A percentile compares a stretch with the other conserved stretches of the same genome.
phyloP scores from a whole-genome alignment of 2,797 vertebrate genomes.

The Acridotheres tristis region DNA sequence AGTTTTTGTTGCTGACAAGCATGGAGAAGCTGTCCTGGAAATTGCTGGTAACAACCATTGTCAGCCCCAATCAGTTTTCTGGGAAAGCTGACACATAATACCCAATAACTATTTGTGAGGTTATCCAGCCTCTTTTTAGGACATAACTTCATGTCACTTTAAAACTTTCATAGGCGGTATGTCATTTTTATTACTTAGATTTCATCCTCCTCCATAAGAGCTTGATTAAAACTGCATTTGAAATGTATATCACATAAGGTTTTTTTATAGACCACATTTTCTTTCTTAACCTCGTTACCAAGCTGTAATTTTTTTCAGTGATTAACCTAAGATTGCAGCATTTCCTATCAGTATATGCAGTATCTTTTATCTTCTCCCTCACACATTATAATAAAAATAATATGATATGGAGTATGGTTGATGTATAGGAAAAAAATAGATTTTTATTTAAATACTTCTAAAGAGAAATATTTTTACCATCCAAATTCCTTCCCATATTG shows the following conservation, averaged over 20 bases:
- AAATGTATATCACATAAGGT: constrained; percentile 43
- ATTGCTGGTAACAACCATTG: background rate
- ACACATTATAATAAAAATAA: background rate
- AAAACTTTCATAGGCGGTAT: constrained; percentile 3
- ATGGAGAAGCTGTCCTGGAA: background rate
- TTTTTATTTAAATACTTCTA: background rate
- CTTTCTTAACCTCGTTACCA: constrained; percentile 51
- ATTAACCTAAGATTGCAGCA: constrained; percentile 28
- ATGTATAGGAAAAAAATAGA: background rate
- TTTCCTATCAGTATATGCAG: background rate
- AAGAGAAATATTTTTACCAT: background rate
- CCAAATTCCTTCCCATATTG: background rate
- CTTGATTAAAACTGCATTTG: constrained; percentile 53
- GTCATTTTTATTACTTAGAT: constrained; percentile 46
- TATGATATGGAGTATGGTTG: background rate
- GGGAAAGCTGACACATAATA: background rate
- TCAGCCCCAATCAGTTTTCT: background rate
- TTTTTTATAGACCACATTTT: constrained; percentile 34
- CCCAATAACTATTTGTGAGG: background rate
- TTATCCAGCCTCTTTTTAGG: background rate
- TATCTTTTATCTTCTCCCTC: background rate
- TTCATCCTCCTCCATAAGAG: constrained; percentile 38
- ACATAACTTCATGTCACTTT: background rate
- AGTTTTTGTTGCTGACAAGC: background rate
- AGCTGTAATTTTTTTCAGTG: constrained; percentile 25